Percentiles rank a stretch among this genome's conserved stretches.
Conservation (phyloP, 2,113 vertebrate species). For the Rafetus swinhoei region DNA sequence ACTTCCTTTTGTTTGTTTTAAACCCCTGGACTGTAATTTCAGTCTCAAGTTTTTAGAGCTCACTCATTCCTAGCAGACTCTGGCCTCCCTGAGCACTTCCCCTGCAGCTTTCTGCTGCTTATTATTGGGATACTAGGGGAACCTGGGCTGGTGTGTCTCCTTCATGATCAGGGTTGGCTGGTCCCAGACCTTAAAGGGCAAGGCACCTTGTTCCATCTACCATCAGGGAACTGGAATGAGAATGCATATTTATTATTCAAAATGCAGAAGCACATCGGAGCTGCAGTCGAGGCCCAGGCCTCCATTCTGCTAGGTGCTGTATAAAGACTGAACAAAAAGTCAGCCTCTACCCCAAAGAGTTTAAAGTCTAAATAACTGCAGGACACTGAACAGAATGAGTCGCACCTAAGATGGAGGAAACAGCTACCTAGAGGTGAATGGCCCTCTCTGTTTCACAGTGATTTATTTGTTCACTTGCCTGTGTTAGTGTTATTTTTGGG, state of each 20-base stretch:
- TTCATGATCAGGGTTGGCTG: not conserved
- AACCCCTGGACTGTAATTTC: not conserved
- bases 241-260: not conserved
- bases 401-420: not conserved
- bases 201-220: not conserved
- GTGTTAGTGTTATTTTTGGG: not conserved
- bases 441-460: not conserved
- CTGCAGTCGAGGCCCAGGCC: not conserved
- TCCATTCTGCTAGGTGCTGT: accelerated
- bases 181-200: not conserved
- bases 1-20: too few relatives aligned
- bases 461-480: conserved; percentile 25
- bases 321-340: not conserved
- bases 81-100: not conserved
- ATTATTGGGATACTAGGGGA: not conserved
- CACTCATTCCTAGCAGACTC: too few relatives aligned
- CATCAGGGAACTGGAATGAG: not conserved
- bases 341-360: not conserved
- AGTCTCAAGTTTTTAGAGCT: not conserved
- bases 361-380: accelerated
- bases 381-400: not conserved
- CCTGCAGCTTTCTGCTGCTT: not conserved
- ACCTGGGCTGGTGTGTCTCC: not conserved
- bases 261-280: not conserved
- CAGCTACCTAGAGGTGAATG: not conserved